These are phyloP conservation scores for Microplitis demolitor DNA, from an alignment of 1,140 invertebrate species.

Conservation along the genomic window DNA sequence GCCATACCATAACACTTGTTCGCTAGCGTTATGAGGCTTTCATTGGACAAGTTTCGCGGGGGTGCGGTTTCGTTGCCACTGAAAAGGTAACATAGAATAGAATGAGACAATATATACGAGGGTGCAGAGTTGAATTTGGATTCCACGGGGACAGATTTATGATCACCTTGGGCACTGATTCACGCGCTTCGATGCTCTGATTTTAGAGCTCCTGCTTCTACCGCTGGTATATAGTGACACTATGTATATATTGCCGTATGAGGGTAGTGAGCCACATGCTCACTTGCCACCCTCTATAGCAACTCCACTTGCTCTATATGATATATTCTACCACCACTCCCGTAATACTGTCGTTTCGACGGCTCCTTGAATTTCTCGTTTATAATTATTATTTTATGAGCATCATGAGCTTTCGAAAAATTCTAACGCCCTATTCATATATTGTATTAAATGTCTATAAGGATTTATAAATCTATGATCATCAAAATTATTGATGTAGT, in stretches of 20 bases:
- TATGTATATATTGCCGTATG: not conserved
- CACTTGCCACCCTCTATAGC: constrained; percentile 38
- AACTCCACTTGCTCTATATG: not conserved
- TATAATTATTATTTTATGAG: constrained; percentile 58
- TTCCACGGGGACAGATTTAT: constrained; percentile 58
- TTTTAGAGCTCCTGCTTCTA: constrained; percentile 8
- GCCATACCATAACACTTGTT: constrained; percentile 63
- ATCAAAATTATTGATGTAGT: too few relatives aligned
- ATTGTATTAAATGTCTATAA: not conserved
- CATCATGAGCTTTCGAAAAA: constrained; percentile 44
- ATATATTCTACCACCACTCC: constrained; percentile 11
- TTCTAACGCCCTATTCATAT: constrained; percentile 19
- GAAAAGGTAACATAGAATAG: not conserved
- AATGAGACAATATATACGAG: not conserved
- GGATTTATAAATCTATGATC: too few relatives aligned
- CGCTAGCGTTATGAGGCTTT: constrained; percentile 54
- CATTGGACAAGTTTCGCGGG: constrained; percentile 11
- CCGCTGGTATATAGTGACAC: constrained; percentile 26
- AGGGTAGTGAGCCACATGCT: constrained; percentile 49
- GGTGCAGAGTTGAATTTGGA: constrained; percentile 11
- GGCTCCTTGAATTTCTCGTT: constrained; percentile 37
- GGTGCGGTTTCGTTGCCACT: constrained; percentile 24
- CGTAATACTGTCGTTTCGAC: constrained; percentile 11
- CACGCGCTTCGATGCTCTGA: constrained; percentile 39
- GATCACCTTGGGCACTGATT: constrained; percentile 63